Evolutionary conservation across 2,888 invertebrate species (phyloP).

Genomic region (Resseliella maxima): DNA sequence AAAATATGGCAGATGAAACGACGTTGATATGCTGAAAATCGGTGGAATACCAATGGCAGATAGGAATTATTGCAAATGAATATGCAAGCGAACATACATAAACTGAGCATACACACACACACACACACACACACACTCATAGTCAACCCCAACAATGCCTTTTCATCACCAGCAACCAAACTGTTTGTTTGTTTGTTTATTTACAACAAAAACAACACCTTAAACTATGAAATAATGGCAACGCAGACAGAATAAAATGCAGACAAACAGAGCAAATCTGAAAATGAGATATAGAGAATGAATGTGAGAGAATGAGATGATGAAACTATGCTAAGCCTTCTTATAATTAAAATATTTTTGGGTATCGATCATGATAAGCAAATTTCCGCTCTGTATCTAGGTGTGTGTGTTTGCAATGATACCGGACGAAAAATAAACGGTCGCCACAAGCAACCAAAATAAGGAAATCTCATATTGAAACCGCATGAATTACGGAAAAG

Average conservation of each 20-base stretch:
- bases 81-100: neutral
- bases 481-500: slow-evolving; percentile 39
- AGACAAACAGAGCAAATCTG: neutral
- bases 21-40: slow-evolving; percentile 6
- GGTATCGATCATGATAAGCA: slow-evolving; percentile 20
- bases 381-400: neutral
- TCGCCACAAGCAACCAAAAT: neutral
- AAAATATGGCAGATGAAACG: neutral
- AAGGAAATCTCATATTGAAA: neutral
- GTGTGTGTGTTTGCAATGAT: neutral
- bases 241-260: neutral
- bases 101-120: neutral
- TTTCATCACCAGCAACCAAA: neutral
- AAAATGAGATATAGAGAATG: no score
- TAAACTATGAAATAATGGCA: slow-evolving; percentile 1
- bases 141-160: neutral
- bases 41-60: neutral
- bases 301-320: neutral
- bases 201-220: neutral
- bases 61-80: slow-evolving; percentile 35
- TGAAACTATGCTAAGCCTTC: slow-evolving; percentile 14
- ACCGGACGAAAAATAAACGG: neutral
- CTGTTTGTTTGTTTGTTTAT: neutral
- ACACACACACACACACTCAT: neutral
- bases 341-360: slow-evolving; percentile 49